Evolutionary conservation across 2,113 vertebrate genomes (phyloP), one percentile per base, ranked within the genome.

Genomic region (Anser brachyrhynchus): DNA sequence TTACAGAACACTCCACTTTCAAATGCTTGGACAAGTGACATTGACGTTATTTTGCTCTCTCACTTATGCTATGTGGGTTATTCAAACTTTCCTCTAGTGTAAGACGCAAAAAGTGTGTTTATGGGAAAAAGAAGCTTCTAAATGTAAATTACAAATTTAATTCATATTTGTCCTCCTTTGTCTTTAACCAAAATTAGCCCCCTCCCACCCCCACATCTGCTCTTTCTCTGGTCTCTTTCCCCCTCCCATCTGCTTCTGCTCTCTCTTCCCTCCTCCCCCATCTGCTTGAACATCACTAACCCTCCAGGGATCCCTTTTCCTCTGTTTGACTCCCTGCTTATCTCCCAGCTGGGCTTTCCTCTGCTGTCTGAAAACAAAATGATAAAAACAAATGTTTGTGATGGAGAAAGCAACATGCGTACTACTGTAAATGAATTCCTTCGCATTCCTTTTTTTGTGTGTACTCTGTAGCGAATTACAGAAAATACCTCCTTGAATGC

Each of bases 121-220:
- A 35, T 33, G 14, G 33, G 17, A 23, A 92, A 88, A 86, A 78
- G 21, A 95, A 84, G 8, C 75, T 87, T 94, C 44, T 89, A 67
- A 93, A 85, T 54, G 46, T 78, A 95, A 97, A 92, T 87, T 81
- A 90, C 10, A 93, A 87, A 93, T 90, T 87, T 78, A 96, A 93
- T 93, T 92, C 29, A 64, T 93, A 94, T 83, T 94, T 95, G 51
- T 75, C 70, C 72, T 95, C 85, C 74, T 96, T 96, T 84, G 76
- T 84, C 94, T 96, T 96, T 82, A 97, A 95, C 64, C 64, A 94
- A 94, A 96, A 95, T 95, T 92, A 96, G 54, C 92, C 93, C 74
- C 43, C 96, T 92, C 71, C 86, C 73, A 84, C 92, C 76, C 65
- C 65, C 92, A 92, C 96, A 97, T 96, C 96, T 97, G 96, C 78